These are phyloP conservation scores for Oscheius sp. DNA, from an alignment of 2,888 invertebrate genomes.

Conservation along the genomic window DNA sequence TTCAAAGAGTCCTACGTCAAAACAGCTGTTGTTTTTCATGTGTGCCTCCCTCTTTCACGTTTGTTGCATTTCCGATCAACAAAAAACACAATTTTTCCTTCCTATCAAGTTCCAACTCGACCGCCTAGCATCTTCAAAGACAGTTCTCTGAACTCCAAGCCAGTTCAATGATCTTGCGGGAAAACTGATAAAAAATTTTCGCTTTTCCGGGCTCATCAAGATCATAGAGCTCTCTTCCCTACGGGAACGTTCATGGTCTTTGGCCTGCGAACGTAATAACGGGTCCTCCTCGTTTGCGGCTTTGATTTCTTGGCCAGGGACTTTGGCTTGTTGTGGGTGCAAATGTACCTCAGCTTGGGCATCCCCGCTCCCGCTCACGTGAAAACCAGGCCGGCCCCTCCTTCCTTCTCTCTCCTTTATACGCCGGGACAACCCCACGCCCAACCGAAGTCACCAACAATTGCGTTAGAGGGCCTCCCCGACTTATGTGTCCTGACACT, in stretches of 20 bases:
- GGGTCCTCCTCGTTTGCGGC: too few species aligned
- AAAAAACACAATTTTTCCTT: too few species aligned
- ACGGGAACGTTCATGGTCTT: background rate
- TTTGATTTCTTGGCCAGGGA: too few species aligned
- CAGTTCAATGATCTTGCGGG: background rate
- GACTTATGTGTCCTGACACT: background rate
- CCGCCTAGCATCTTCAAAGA: too few species aligned
- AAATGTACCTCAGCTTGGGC: slow-evolving; percentile 19
- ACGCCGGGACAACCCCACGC: slow-evolving; percentile 18
- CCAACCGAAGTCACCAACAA: slow-evolving; percentile 4
- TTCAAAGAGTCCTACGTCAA: too few species aligned
- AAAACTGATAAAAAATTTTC: background rate
- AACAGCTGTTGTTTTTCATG: too few species aligned
- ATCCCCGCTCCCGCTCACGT: slow-evolving; percentile 30
- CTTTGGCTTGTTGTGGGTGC: slow-evolving; percentile 3
- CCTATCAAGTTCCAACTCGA: too few species aligned
- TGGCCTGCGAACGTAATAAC: background rate
- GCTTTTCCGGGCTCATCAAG: background rate
- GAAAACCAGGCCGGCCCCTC: slow-evolving; percentile 21
- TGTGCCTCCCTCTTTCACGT: too few species aligned
- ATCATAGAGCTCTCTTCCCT: background rate
- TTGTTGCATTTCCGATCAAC: too few species aligned
- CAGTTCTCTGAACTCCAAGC: background rate
- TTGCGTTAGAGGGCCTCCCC: background rate
- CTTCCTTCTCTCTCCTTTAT: background rate